These are phyloP conservation scores for Lerista edwardsae DNA, from an alignment of 2,797 vertebrate genomes.

Conservation along the genomic window DNA sequence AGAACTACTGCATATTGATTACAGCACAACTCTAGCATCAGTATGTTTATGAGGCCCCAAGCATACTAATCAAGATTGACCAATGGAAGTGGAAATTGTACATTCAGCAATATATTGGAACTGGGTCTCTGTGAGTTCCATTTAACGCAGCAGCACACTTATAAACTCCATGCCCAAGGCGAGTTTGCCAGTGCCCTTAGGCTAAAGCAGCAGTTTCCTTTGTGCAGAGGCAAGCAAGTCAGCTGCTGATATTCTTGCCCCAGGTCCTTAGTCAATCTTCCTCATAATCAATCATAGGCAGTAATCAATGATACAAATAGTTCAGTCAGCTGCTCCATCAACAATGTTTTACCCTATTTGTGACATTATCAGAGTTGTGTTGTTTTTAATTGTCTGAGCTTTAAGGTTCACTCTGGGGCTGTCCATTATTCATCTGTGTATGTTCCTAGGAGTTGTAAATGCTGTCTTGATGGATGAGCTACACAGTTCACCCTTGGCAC, in stretches of 20 bases:
- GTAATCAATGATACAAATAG: conserved; percentile 1
- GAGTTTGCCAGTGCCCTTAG: not conserved
- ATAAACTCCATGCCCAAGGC: not conserved
- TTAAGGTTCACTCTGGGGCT: not conserved
- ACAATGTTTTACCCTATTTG: not conserved
- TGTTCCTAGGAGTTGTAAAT: not conserved
- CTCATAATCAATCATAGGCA: not conserved
- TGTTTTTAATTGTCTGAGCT: not conserved
- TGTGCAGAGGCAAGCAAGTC: not conserved
- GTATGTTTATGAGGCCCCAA: not conserved
- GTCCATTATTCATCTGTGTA: not conserved
- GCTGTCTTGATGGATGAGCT: not conserved
- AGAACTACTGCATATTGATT: no score
- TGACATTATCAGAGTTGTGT: not conserved
- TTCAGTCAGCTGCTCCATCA: not conserved
- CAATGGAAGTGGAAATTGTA: no score
- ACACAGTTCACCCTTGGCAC: not conserved
- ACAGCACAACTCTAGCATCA: not conserved
- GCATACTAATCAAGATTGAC: not conserved
- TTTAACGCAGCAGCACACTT: not conserved
- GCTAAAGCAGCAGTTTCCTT: not conserved
- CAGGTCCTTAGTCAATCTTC: not conserved
- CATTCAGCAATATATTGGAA: not conserved
- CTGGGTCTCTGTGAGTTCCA: not conserved
- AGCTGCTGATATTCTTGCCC: not conserved